Conservation (phyloP, 2,797 vertebrate genomes). For the Semaprochilodus insignis region DNA sequence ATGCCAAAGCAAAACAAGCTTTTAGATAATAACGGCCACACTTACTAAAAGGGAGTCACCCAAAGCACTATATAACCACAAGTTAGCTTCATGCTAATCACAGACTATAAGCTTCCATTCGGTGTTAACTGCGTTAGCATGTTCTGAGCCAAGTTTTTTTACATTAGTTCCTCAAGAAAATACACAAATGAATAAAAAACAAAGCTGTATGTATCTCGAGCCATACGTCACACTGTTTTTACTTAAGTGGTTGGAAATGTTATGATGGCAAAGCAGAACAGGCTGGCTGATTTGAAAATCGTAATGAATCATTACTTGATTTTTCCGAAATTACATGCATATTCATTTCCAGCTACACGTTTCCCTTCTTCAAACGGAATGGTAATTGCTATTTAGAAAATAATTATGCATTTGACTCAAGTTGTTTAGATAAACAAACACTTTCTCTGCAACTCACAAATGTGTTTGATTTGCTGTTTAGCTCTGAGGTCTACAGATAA, state of each 20-base stretch:
- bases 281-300: constrained; percentile 7
- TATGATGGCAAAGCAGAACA: not conserved
- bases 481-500: not conserved
- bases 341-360: constrained; percentile 33
- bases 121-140: no score
- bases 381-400: constrained; percentile 36
- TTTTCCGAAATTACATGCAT: constrained; percentile 40
- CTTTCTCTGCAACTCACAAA: constrained; percentile 19
- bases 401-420: constrained; percentile 33
- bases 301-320: constrained; percentile 29
- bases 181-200: no score
- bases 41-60: no score
- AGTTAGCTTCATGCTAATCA: no score
- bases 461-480: constrained; percentile 28
- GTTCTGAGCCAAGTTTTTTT: no score
- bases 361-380: not conserved
- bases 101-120: no score
- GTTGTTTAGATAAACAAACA: constrained; percentile 25
- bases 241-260: not conserved
- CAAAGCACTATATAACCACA: no score
- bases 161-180: no score
- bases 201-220: no score
- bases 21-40: no score
- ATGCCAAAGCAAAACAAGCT: not conserved
- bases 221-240: not conserved